A percentile compares a stretch with the other conserved stretches of the same genome.
Conservation (phyloP, 2,797 vertebrate genomes). For the Ciconia nigra region DNA sequence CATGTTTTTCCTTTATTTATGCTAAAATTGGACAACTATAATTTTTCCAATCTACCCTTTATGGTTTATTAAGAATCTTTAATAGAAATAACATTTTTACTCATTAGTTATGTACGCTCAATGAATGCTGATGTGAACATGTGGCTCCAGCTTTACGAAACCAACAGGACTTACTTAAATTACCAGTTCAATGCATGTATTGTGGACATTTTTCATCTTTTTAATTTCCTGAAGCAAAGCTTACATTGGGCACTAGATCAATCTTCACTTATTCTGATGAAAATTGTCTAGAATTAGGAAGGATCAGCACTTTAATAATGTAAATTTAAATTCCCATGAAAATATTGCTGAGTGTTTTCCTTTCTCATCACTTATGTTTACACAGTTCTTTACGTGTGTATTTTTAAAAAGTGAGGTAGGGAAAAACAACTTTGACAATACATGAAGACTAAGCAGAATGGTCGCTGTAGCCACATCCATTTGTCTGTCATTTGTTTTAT, state of each 20-base stretch:
- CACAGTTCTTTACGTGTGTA: background rate
- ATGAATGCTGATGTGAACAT: background rate
- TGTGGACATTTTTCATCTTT: background rate
- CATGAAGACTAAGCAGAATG: background rate
- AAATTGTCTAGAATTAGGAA: background rate
- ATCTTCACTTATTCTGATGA: background rate
- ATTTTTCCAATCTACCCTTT: conserved; percentile 2
- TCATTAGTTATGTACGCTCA: background rate
- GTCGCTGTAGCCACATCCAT: background rate
- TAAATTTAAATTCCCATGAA: background rate
- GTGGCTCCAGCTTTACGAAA: background rate
- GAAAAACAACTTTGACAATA: background rate
- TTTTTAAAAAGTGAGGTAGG: background rate
- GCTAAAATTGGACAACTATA: background rate
- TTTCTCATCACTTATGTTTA: background rate
- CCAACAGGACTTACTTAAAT: background rate
- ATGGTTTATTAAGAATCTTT: background rate
- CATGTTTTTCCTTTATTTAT: background rate
- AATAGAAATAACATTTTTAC: background rate
- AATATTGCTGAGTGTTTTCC: background rate
- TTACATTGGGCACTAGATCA: background rate
- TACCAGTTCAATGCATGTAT: background rate
- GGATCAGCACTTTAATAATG: background rate
- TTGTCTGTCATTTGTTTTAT: background rate
- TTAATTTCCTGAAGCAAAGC: background rate